Evolutionary conservation across 2,797 vertebrate species (phyloP), one percentile per base, ranked within the genome.

Genomic region (Oreonectes daqikongensis): DNA sequence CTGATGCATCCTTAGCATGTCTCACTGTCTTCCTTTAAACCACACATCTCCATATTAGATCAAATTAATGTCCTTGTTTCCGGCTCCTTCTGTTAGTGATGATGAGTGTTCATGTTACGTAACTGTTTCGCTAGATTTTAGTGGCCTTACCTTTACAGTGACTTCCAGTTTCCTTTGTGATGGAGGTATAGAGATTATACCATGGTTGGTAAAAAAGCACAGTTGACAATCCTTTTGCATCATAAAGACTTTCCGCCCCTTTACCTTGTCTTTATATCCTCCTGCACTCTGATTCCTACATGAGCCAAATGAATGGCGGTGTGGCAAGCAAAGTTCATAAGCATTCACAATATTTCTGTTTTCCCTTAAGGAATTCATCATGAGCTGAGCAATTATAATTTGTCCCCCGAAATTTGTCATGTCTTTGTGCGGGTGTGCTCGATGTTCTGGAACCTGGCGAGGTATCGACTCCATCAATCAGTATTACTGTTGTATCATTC

Each of bases 401-500:
- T 91, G 86, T 90, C 87, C 87, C 84, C 74, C 18, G 81, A 90
- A 90, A 92, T 91, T 88, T 89, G 90, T 91, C 90, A 91, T 91
- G 87, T 92, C 89, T 90, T 78, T 85, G 86, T 86, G 85, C 68
- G 50, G 83, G 82, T 83, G 87, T 87, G 88, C 88, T 90, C 89
- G 84, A 89, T 92, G 91, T 92, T 93, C 88, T 91, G 90, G 90
- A 92, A 93, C 90, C 85, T 59, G 86, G 85, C 59, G 84, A 79
- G 89, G 89, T 82, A 90, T 92, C 88, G 88, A 91, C 90, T 93
- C 89, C 91, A 93, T 93, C 92, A 91, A 93, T 94, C 93, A 92
- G 89, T 88, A 93, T 94, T 93, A 93, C 88, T 81, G 86, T 87
- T 40, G 89, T 90, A 91, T 90, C 86, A 52, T 88, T 90, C 82